Base-by-base conservation (phyloP, 1,140 invertebrate species). In the Microplitis mediator region DNA sequence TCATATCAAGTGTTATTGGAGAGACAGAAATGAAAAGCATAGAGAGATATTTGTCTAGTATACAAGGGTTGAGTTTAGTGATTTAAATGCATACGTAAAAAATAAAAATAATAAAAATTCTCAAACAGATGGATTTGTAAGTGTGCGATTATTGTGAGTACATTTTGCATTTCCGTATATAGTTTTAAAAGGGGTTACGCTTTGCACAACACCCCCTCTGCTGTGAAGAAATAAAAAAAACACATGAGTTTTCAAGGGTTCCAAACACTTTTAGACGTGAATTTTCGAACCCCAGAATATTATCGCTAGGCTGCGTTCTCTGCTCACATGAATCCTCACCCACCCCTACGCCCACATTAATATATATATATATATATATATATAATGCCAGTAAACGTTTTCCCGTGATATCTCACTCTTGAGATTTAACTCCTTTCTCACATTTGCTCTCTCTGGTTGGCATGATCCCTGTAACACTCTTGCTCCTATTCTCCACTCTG, bases 221-320 rank as follows among this genome's bases (percentile, higher is more conserved):
- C 39, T 45, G 39, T 4, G 39, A 45, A 11, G 11, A 39, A 45
- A 45, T 9, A 45, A 6, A 45, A 45, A 45, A 45, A 45, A 45
- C 39, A 34, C 45, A 5, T 9, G 35, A 39, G 31, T 3, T 54
- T 67, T 67, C 39, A 50, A 67, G 65, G 45, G 65, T 51, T 67
- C 31, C 50, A 69, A 67, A 74, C 71, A 79, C 71, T 75, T 79
- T 75, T 68, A 74, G 75, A 76, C 69, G 74, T 52, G 75, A 79
- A 75, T 77, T 78, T 76, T 77, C 66, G 70, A 63, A 63, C 65
- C 65, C 65, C 32, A 50, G 6, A 45, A 45, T 45, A 45, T 45
- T 45, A 45, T 45, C 5, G 39, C 39, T 45, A 45, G 39, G 16
- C 32, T 52, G 39, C 39, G 45, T 35, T 50, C 35, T 62, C 52